These are phyloP conservation scores for Toxostoma redivivum DNA, from an alignment of 2,113 vertebrate genomes.

Conservation along the genomic window DNA sequence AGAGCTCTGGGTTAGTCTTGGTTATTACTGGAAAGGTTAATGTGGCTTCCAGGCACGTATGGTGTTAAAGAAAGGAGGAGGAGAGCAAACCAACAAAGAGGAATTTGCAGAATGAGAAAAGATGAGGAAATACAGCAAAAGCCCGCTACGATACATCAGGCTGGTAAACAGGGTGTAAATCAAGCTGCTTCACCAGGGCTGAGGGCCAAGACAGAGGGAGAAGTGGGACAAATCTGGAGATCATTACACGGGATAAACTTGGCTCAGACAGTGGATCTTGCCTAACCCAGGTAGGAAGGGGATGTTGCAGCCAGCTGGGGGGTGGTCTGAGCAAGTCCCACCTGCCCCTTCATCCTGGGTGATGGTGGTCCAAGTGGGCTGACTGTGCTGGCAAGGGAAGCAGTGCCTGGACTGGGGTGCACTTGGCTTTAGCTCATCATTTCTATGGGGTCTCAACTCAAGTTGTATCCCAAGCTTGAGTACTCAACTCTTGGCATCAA, in stretches of 20 bases:
- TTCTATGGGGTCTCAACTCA: neutral
- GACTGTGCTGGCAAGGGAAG: rapidly evolving
- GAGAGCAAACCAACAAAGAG: neutral
- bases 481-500: neutral
- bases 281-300: neutral
- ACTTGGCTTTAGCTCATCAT: neutral
- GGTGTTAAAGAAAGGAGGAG: neutral
- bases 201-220: neutral
- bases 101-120: conserved; percentile 16
- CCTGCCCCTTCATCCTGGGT: too few species aligned
- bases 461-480: neutral
- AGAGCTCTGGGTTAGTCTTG: conserved; percentile 62
- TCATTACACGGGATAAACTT: neutral
- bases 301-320: neutral
- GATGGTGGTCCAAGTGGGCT: neutral
- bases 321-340: neutral
- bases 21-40: conserved; percentile 49
- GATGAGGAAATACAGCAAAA: conserved; percentile 54
- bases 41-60: conserved; percentile 42
- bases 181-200: conserved; percentile 37
- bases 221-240: neutral
- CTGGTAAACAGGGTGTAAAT: conserved; percentile 55
- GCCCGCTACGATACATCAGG: neutral
- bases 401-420: neutral
- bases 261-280: neutral